Evolutionary conservation across 2,888 invertebrate genomes (phyloP).

Genomic region (Mongoloraphidia duomilia): DNA sequence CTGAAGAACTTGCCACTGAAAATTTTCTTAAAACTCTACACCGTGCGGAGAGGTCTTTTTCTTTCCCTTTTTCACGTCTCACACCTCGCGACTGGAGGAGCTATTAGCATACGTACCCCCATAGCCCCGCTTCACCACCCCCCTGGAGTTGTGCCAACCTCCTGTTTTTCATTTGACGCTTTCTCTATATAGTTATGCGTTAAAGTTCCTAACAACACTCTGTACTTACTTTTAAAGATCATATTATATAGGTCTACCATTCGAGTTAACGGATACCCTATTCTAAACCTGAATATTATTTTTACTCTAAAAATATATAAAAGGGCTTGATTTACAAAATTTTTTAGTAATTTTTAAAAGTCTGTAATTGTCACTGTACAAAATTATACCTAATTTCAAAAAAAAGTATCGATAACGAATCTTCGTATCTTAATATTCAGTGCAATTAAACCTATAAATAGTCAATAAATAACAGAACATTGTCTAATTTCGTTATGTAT

Average conservation of each 20-base stretch:
- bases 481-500: no score
- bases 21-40: conserved; percentile 23
- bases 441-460: no score
- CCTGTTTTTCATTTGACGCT: neutral
- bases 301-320: no score
- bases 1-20: conserved; percentile 25
- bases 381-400: no score
- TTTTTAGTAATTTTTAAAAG: no score
- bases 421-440: no score
- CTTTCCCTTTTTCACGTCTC: conserved; percentile 15
- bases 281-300: no score
- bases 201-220: neutral
- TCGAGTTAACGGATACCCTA: no score
- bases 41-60: conserved; percentile 15
- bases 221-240: neutral
- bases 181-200: neutral
- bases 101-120: conserved; percentile 20
- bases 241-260: neutral
- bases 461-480: no score
- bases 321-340: no score
- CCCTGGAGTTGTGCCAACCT: neutral
- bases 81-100: conserved; percentile 13
- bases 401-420: no score
- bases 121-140: conserved; percentile 5
- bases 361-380: no score